These are phyloP conservation scores for Illadopsis cleaveri DNA, from an alignment of 2,113 vertebrate genomes.

Conservation along the genomic window DNA sequence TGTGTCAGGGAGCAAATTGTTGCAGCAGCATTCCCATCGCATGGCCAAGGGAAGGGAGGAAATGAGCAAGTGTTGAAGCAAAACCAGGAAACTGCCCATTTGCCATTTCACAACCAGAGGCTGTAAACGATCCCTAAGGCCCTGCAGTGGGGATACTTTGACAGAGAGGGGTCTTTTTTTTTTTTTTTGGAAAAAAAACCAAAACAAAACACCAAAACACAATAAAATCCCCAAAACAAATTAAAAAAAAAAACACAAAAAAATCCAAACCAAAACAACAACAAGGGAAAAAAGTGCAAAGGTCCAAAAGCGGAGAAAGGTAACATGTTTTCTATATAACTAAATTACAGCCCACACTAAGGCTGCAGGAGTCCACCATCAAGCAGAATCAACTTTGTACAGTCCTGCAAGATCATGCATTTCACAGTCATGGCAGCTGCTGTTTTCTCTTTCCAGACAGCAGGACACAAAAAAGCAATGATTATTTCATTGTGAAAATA, in stretches of 20 bases:
- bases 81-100: not conserved
- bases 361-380: not conserved
- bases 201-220: not conserved
- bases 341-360: not conserved
- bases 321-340: rapidly evolving
- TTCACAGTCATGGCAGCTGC: not conserved
- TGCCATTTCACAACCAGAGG: not conserved
- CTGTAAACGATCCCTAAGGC: not conserved
- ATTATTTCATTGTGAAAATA: constrained; percentile 4
- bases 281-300: rapidly evolving
- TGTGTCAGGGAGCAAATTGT: not conserved
- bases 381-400: not conserved
- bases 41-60: not conserved
- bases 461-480: not conserved
- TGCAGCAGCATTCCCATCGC: not conserved
- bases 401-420: not conserved
- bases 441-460: not conserved
- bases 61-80: not conserved
- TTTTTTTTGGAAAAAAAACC: not conserved
- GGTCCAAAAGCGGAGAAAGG: not conserved
- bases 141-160: rapidly evolving
- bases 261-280: not conserved
- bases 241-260: not conserved
- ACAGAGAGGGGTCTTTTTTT: not conserved
- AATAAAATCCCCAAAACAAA: not conserved